Evolutionary conservation across 2,113 vertebrate species (phyloP).

Genomic region (Otolemur garnettii): DNA sequence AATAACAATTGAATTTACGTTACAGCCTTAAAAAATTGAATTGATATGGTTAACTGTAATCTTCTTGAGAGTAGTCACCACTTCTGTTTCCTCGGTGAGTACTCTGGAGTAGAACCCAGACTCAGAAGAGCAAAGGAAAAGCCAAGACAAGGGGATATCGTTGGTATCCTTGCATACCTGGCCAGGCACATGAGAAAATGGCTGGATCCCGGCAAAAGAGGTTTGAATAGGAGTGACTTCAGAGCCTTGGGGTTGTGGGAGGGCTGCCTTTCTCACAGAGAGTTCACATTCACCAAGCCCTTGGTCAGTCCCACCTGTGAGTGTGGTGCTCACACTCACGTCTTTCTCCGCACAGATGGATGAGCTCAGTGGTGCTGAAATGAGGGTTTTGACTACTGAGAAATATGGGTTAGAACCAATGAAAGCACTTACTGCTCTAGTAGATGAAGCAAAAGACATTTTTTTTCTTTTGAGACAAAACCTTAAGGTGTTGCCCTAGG

Average conservation of each 20-base stretch:
- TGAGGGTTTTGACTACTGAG: slow-evolving; percentile 5
- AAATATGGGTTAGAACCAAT: slow-evolving; percentile 61
- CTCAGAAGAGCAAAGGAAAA: background rate
- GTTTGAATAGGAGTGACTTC: background rate
- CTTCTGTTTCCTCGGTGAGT: background rate
- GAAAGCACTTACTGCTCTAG: background rate
- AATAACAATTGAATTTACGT: background rate
- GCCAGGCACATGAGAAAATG: background rate
- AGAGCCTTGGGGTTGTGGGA: background rate
- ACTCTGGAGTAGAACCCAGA: background rate
- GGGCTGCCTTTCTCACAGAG: background rate
- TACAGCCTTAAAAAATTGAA: background rate
- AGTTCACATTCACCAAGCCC: background rate
- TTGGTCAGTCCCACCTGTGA: background rate
- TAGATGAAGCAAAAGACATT: background rate
- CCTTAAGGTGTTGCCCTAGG: no score
- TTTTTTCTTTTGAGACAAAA: background rate
- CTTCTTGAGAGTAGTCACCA: background rate
- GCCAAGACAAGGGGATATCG: background rate
- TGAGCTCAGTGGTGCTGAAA: slow-evolving; percentile 54
- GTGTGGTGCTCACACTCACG: background rate
- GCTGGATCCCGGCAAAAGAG: background rate
- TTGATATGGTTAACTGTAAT: background rate
- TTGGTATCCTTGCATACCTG: background rate
- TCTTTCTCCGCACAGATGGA: slow-evolving; percentile 52